Evolutionary conservation across 2,888 invertebrate genomes (phyloP).

Genomic region (Aporophyla nigra): DNA sequence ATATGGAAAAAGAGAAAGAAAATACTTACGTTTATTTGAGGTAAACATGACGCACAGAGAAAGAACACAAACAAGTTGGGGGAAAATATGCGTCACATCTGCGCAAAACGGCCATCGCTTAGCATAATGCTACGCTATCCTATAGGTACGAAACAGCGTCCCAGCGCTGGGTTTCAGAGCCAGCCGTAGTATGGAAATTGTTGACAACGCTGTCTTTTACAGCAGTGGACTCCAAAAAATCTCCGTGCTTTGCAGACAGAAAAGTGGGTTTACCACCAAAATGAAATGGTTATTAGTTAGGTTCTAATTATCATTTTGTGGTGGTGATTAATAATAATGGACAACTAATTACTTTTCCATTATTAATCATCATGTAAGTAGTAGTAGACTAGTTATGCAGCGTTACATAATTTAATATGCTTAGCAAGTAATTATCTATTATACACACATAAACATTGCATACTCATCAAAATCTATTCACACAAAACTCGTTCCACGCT

Average conservation of each 20-base stretch:
- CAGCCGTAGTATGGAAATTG: background rate
- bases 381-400: background rate
- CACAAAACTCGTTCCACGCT: constrained; percentile 4
- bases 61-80: too few species aligned
- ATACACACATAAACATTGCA: too few species aligned
- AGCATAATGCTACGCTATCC: too few species aligned
- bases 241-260: background rate
- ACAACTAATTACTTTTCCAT: background rate
- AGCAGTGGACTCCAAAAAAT: background rate
- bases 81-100: too few species aligned
- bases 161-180: too few species aligned
- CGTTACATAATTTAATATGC: background rate
- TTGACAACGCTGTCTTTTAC: background rate
- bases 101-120: too few species aligned
- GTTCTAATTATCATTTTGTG: background rate
- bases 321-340: background rate
- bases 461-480: background rate
- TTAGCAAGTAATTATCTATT: background rate
- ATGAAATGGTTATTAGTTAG: background rate
- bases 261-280: background rate
- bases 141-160: too few species aligned
- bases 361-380: background rate
- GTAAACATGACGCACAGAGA: too few species aligned
- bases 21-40: too few species aligned
- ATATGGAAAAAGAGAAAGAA: background rate